Evolutionary conservation across 1,140 invertebrate genomes (phyloP).

Genomic region (Conus betulinus): DNA sequence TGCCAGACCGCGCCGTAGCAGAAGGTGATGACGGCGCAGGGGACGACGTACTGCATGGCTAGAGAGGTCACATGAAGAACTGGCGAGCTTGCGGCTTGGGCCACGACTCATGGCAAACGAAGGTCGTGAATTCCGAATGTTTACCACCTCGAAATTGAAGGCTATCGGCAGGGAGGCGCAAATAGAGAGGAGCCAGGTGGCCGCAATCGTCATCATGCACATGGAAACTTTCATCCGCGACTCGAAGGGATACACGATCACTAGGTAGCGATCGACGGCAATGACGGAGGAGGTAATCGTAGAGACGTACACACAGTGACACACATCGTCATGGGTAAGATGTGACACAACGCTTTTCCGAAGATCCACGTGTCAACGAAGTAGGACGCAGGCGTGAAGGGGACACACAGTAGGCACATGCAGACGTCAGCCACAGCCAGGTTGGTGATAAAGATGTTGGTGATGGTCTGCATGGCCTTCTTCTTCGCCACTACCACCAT

Average conservation of each 20-base stretch:
- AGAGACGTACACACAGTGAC: constrained; percentile 92
- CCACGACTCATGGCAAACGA: constrained; percentile 93
- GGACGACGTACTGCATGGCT: constrained; percentile 92
- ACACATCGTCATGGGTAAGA: constrained; percentile 90
- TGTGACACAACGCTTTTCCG: constrained; percentile 88
- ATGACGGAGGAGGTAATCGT: constrained; percentile 96
- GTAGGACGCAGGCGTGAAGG: constrained; percentile 84
- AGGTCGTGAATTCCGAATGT: constrained; percentile 76
- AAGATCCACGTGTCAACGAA: constrained; percentile 93
- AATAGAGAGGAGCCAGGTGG: constrained; percentile 92
- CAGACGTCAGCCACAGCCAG: constrained; percentile 96
- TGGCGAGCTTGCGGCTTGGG: constrained; percentile 81
- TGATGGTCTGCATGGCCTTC: constrained; percentile 96
- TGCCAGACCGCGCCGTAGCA: constrained; percentile 94
- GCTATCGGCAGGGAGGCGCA: constrained; percentile 93
- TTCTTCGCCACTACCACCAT: constrained; percentile 90
- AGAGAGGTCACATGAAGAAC: constrained; percentile 90
- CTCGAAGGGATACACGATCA: constrained; percentile 96
- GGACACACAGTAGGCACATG: constrained; percentile 93
- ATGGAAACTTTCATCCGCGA: constrained; percentile 87
- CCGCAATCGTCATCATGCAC: constrained; percentile 87
- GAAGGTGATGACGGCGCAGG: constrained; percentile 95
- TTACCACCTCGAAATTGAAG: constrained; percentile 79
- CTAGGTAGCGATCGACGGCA: constrained; percentile 95
- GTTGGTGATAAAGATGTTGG: constrained; percentile 98